Conservation (phyloP, 2,113 vertebrate genomes). For the Monarcha castaneiventris region DNA sequence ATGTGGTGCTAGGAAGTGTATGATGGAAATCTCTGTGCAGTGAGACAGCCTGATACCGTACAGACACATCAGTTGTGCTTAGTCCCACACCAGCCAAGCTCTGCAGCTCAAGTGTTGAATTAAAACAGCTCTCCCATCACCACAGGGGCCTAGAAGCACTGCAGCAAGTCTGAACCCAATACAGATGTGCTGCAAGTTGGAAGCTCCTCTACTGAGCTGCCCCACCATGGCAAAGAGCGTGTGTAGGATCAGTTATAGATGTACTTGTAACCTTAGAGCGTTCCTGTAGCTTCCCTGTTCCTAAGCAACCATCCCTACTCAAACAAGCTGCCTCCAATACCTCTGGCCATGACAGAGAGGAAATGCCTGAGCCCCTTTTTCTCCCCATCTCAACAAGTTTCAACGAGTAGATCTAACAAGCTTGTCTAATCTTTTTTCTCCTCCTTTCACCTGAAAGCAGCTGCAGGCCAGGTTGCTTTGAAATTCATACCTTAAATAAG, state of each 20-base stretch:
- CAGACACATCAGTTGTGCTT: not conserved
- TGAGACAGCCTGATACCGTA: not conserved
- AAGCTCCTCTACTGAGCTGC: not conserved
- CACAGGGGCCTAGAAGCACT: not conserved
- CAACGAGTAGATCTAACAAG: not conserved
- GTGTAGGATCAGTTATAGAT: not conserved
- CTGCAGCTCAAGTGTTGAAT: not conserved
- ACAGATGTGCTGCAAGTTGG: not conserved
- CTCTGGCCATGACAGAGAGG: not conserved
- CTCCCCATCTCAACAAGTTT: not conserved
- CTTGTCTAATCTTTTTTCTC: not conserved
- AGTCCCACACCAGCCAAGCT: not conserved
- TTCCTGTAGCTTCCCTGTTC: not conserved
- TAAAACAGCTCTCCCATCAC: not conserved
- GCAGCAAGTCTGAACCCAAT: not conserved
- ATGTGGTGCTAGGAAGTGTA: not conserved
- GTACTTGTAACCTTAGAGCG: not conserved
- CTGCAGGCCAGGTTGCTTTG: not conserved
- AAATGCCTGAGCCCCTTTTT: not conserved
- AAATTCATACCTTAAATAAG: not conserved
- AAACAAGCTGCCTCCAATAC: not conserved
- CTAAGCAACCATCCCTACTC: slow-evolving; percentile 16
- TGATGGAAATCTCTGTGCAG: not conserved
- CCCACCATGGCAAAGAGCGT: not conserved
- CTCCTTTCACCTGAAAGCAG: not conserved